A percentile compares a stretch with the other conserved stretches of the same genome.
Conservation (phyloP, 1,140 invertebrate genomes). For the Lanistes nyassanus region DNA sequence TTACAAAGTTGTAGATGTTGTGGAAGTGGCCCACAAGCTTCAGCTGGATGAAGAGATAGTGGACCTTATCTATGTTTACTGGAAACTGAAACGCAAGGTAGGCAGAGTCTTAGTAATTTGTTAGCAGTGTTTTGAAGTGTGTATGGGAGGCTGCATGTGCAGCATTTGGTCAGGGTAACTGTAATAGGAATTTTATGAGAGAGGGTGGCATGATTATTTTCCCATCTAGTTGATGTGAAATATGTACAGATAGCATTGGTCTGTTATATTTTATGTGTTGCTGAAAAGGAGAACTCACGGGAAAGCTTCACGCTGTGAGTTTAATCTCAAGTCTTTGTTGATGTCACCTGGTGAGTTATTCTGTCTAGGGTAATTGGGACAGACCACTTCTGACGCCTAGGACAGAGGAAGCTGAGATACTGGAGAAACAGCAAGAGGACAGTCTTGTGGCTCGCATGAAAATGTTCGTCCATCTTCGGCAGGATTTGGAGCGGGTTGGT, state of each 20-base stretch:
- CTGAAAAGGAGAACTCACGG: too few relatives aligned
- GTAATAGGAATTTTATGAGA: too few relatives aligned
- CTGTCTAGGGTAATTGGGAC: slow-evolving; percentile 80
- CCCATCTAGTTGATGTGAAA: too few relatives aligned
- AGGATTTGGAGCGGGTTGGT: slow-evolving; percentile 88
- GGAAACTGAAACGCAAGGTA: slow-evolving; percentile 87
- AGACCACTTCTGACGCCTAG: slow-evolving; percentile 85
- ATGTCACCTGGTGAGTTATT: slow-evolving; percentile 15
- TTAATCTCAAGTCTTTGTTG: too few relatives aligned
- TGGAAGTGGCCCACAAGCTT: slow-evolving; percentile 75
- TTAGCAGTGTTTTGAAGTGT: neutral
- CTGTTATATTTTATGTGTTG: too few relatives aligned
- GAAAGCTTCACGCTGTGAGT: too few relatives aligned
- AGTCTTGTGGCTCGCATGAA: slow-evolving; percentile 91
- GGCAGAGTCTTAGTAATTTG: neutral
- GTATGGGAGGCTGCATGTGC: too few relatives aligned
- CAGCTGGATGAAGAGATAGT: slow-evolving; percentile 84
- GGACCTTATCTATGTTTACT: slow-evolving; percentile 90
- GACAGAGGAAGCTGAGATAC: slow-evolving; percentile 82
- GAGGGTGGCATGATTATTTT: too few relatives aligned
- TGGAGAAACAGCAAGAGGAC: slow-evolving; percentile 72
- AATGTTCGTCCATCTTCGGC: slow-evolving; percentile 93
- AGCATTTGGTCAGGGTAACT: too few relatives aligned
- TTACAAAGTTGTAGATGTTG: slow-evolving; percentile 86
- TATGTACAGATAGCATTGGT: too few relatives aligned